Evolutionary conservation across 2,113 vertebrate genomes (phyloP), one percentile per base, ranked within the genome.

Genomic region (Buteo buteo): DNA sequence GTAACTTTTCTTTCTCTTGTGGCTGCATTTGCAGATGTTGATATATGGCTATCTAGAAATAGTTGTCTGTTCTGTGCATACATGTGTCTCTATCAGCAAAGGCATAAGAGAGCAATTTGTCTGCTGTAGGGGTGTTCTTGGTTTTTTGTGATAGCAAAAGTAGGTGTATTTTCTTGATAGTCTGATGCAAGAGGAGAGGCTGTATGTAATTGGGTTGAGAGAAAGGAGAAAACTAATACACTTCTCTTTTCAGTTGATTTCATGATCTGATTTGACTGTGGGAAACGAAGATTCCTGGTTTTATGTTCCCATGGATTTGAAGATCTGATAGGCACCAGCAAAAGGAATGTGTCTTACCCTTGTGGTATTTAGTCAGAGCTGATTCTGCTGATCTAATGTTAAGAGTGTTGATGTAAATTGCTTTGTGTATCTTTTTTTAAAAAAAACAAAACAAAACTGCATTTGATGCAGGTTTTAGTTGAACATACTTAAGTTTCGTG

Each of bases 311-410:
- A 61, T 97, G 97, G 95, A 98, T 97, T 93, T 91, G 95, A 98
- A 98, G 97, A 98, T 98, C 92, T 96, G 94, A 98, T 97, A 97
- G 97, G 97, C 97, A 98, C 98, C 98, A 98, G 98, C 98, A 98
- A 97, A 97, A 97, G 96, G 97, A 98, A 97, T 96, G 92, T 98
- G 97, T 96, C 66, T 96, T 97, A 97, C 69, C 88, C 86, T 96
- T 96, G 92, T 97, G 90, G 94, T 93, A 76, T 98, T 97, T 96
- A 94, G 95, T 95, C 94, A 97, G 95, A 97, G 92, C 72, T 96
- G 94, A 96, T 96, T 97, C 88, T 97, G 96, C 95, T 95, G 93
- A 97, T 92, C 91, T 95, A 42, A 96, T 97, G 76, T 97, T 94
- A 91, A 94, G 80, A 94, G 94, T 98, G 94, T 97, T 97, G 45